Evolutionary conservation across 1,140 invertebrate genomes (phyloP).

Genomic region (Helicorthomorpha holstii): DNA sequence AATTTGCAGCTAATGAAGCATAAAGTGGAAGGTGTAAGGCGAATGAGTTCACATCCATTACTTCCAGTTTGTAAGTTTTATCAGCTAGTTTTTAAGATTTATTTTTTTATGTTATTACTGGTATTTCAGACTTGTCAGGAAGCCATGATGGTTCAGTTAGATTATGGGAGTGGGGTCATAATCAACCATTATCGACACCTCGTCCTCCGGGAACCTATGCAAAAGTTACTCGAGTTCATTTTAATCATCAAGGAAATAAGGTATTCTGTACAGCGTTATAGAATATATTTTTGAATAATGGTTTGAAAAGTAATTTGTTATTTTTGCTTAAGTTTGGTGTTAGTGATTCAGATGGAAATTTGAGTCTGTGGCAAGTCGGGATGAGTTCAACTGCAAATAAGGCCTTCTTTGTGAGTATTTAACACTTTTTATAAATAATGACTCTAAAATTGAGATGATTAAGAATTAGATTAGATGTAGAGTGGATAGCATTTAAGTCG

Average conservation of each 20-base stretch:
- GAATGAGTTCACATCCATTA: slow-evolving; percentile 86
- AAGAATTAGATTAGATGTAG: no score
- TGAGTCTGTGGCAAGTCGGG: slow-evolving; percentile 79
- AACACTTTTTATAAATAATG: slow-evolving; percentile 19
- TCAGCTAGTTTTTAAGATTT: not conserved
- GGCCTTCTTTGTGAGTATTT: slow-evolving; percentile 78
- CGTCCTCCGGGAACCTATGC: slow-evolving; percentile 77
- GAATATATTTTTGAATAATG: not conserved
- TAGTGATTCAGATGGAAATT: slow-evolving; percentile 52
- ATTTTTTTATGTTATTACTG: slow-evolving; percentile 8
- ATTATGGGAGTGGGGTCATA: slow-evolving; percentile 95
- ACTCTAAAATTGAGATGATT: not conserved
- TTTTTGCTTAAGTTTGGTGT: slow-evolving; percentile 57
- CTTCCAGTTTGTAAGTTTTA: slow-evolving; percentile 75
- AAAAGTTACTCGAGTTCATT: slow-evolving; percentile 88
- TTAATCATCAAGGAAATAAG: slow-evolving; percentile 94
- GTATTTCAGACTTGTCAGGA: slow-evolving; percentile 77
- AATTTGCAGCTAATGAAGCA: slow-evolving; percentile 34
- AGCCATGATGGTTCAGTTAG: slow-evolving; percentile 93
- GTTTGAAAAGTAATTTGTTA: not conserved
- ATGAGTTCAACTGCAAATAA: slow-evolving; percentile 59
- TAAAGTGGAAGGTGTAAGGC: slow-evolving; percentile 73
- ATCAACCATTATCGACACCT: slow-evolving; percentile 70
- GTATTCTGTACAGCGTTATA: slow-evolving; percentile 7
- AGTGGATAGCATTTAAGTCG: no score